These are phyloP conservation scores for Ctena decussata DNA, from an alignment of 2,888 invertebrate species.

Conservation along the genomic window DNA sequence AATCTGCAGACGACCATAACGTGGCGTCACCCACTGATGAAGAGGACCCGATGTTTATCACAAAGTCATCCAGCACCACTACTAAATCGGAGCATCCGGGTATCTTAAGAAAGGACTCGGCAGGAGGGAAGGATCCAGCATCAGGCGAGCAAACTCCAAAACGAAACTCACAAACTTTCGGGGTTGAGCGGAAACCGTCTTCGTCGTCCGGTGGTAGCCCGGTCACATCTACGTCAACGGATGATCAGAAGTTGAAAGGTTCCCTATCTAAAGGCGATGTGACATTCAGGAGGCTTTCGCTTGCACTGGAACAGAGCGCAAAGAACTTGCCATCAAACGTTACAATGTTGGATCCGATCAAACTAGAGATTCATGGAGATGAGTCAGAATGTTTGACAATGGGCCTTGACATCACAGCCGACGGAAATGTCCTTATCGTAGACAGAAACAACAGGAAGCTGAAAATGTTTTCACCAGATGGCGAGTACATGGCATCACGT, in stretches of 20 bases:
- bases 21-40: too few species aligned
- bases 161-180: too few species aligned
- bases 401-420: not conserved
- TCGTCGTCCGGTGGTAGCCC: too few species aligned
- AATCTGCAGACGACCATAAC: too few species aligned
- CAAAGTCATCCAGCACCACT: too few species aligned
- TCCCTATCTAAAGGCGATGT: not conserved
- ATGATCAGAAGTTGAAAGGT: not conserved
- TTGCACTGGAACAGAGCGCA: not conserved
- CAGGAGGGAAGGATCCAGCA: too few species aligned
- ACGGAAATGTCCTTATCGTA: not conserved
- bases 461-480: conserved; percentile 1
- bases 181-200: too few species aligned
- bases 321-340: not conserved
- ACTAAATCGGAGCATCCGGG: too few species aligned
- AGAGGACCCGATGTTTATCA: too few species aligned
- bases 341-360: not conserved
- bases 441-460: not conserved
- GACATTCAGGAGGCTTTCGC: not conserved
- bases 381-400: not conserved
- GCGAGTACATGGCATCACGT: not conserved
- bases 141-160: too few species aligned
- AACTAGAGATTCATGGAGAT: not conserved
- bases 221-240: not conserved
- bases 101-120: too few species aligned